These are phyloP conservation scores for Temnothorax rugatulus DNA, from an alignment of 2,888 invertebrate genomes.

Conservation along the genomic window DNA sequence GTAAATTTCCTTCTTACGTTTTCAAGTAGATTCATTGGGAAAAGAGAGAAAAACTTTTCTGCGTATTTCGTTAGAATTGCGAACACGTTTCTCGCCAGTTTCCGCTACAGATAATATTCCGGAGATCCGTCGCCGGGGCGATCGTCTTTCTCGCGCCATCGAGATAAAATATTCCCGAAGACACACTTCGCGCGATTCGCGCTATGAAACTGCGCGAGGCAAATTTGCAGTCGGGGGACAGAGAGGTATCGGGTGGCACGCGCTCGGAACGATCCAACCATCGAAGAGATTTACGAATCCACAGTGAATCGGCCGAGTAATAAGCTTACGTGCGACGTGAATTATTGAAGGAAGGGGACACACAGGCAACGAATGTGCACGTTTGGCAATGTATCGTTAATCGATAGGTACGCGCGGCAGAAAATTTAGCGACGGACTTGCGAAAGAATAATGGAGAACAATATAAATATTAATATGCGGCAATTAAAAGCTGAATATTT, in stretches of 20 bases:
- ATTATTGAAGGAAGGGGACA: conserved; percentile 40
- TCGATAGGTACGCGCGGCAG: conserved; percentile 43
- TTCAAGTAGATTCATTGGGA: neutral
- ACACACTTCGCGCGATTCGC: conserved; percentile 22
- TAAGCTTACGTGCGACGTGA: conserved; percentile 42
- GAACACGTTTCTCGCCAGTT: conserved; percentile 22
- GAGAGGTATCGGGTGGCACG: conserved; percentile 22
- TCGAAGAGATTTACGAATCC: conserved; percentile 50
- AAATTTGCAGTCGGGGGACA: neutral
- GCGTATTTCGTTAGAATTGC: neutral
- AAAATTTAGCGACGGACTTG: neutral
- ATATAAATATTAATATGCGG: conserved; percentile 26
- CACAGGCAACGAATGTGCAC: neutral
- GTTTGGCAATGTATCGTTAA: conserved; percentile 38
- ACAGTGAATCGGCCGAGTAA: conserved; percentile 41
- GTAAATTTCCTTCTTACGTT: neutral
- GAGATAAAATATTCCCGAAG: conserved; percentile 37
- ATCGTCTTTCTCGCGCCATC: conserved; percentile 2
- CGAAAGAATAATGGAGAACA: neutral
- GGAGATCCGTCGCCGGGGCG: neutral
- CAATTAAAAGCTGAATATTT: conserved; percentile 19
- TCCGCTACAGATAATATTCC: conserved; percentile 34
- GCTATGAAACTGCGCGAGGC: neutral
- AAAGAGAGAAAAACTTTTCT: neutral
- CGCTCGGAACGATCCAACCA: conserved; percentile 5